These are phyloP conservation scores for Mormyrus lacerda DNA, from an alignment of 2,113 vertebrate species.

Conservation along the genomic window DNA sequence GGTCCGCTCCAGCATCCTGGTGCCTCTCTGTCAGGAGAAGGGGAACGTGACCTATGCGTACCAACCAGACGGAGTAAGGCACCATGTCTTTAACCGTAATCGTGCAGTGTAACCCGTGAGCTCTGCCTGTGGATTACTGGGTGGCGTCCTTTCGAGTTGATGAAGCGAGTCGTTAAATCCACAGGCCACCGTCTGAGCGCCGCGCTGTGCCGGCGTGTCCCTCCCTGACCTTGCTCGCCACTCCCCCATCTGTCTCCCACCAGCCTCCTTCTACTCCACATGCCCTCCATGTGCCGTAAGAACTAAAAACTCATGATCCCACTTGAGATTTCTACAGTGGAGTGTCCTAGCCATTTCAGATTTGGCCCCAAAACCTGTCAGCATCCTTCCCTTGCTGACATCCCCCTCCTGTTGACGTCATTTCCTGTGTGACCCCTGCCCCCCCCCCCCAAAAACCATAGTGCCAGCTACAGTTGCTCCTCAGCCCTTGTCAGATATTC, in stretches of 20 bases:
- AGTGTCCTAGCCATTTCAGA: not conserved
- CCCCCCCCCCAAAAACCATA: not conserved
- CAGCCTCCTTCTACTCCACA: not conserved
- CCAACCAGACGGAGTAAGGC: not conserved
- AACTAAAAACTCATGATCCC: not conserved
- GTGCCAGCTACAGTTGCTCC: not conserved
- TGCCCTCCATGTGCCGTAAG: not conserved
- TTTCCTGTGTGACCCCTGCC: not conserved
- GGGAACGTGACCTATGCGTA: not conserved
- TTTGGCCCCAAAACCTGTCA: not conserved
- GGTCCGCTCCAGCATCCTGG: not conserved
- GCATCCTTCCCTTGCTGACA: not conserved
- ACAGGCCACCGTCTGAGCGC: not conserved
- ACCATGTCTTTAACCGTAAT: conserved; percentile 1
- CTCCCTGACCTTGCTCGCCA: not conserved
- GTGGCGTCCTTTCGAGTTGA: not conserved
- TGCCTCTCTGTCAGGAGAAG: not conserved
- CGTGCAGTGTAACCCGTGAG: not conserved
- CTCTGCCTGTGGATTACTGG: conserved; percentile 1
- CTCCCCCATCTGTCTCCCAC: not conserved
- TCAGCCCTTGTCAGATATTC: not conserved
- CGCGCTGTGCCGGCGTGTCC: not conserved
- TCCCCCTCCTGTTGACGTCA: not conserved
- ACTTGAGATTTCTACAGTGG: not conserved
- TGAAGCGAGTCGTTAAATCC: conserved; percentile 2